Percentiles rank a stretch among this genome's conserved stretches.
Evolutionary conservation across 1,140 invertebrate species (phyloP).

Genomic region (Bursaphelenchus mucronatus): DNA sequence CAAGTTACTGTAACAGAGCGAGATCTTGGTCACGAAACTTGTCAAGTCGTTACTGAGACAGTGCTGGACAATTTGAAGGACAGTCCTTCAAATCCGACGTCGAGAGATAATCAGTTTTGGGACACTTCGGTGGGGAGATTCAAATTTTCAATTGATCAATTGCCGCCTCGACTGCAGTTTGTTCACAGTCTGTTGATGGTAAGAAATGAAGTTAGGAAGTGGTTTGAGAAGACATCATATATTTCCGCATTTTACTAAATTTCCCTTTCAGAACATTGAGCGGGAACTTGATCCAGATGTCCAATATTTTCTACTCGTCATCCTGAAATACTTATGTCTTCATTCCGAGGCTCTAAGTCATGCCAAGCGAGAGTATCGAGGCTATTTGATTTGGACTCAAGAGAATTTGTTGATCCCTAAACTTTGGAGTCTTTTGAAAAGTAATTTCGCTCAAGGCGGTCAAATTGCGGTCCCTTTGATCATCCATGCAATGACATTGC

Average conservation of each 20-base stretch:
- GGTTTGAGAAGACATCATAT: conserved; percentile 18
- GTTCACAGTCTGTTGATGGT: conserved; percentile 83
- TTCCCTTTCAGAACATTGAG: conserved; percentile 70
- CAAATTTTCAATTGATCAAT: conserved; percentile 79
- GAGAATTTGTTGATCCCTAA: conserved; percentile 90
- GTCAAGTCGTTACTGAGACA: conserved; percentile 69
- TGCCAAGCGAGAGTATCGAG: conserved; percentile 78
- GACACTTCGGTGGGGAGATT: conserved; percentile 85
- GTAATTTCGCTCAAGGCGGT: conserved; percentile 73
- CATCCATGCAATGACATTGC: conserved; percentile 85
- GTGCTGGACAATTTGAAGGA: conserved; percentile 67
- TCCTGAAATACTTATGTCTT: conserved; percentile 81
- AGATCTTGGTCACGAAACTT: conserved; percentile 74
- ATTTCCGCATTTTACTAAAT: neutral
- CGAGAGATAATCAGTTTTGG: conserved; percentile 68
- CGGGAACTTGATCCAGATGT: conserved; percentile 77
- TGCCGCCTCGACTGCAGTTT: conserved; percentile 85
- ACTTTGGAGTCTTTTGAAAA: conserved; percentile 88
- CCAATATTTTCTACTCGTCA: conserved; percentile 84
- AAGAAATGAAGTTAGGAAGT: conserved; percentile 39
- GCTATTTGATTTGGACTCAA: conserved; percentile 94
- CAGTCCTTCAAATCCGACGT: conserved; percentile 33
- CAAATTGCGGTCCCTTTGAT: conserved; percentile 71
- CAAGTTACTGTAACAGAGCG: conserved; percentile 81
- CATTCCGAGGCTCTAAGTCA: conserved; percentile 86